phyloP scores from a whole-genome alignment of 2,113 vertebrate genomes.

The Cariama cristata region DNA sequence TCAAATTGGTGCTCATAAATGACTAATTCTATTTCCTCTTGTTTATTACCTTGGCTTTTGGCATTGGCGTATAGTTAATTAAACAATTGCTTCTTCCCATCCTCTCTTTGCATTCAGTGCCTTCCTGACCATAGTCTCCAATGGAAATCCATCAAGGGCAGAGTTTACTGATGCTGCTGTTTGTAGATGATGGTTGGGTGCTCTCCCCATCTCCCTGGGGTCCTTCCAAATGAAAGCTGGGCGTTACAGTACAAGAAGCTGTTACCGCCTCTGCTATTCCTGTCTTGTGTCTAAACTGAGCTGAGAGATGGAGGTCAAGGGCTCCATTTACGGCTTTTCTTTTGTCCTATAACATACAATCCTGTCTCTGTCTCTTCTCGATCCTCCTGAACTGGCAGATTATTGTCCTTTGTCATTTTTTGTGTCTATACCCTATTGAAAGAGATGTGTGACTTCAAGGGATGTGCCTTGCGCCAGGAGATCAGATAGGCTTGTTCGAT shows the following conservation, averaged over 20 bases:
- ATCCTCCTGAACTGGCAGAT: background rate
- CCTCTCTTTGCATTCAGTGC: background rate
- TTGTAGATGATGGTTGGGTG: background rate
- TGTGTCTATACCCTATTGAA: background rate
- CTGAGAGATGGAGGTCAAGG: background rate
- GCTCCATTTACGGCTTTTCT: background rate
- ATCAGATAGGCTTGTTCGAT: background rate
- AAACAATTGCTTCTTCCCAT: constrained; percentile 17
- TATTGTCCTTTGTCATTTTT: background rate
- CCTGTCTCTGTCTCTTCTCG: background rate
- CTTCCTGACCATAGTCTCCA: background rate
- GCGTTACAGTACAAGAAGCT: background rate
- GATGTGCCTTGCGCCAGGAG: background rate
- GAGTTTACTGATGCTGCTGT: background rate
- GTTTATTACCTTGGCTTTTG: constrained; percentile 22
- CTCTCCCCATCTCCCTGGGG: background rate
- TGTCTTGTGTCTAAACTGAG: background rate
- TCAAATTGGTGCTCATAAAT: constrained; percentile 35
- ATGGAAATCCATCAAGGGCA: background rate
- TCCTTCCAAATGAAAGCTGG: background rate
- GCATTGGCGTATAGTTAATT: background rate
- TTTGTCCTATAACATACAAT: background rate
- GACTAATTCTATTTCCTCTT: constrained; percentile 40
- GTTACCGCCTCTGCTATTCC: background rate
- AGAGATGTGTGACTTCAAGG: background rate